Evolutionary conservation across 2,113 vertebrate genomes (phyloP), one percentile per base, ranked within the genome.

Genomic region (Bos indicus): DNA sequence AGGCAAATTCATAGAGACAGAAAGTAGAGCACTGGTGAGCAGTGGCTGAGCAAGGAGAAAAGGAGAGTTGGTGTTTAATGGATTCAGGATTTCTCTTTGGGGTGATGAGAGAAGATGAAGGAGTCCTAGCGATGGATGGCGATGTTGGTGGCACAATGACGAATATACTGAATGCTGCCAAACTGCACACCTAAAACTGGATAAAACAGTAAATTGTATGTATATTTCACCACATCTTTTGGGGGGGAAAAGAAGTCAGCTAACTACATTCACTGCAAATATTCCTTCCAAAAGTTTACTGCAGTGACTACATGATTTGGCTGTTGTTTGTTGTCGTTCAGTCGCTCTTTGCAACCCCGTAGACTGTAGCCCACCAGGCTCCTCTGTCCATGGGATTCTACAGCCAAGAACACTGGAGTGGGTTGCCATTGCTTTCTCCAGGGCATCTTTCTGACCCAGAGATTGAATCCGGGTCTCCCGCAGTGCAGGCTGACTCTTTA

Each of bases 301-400:
- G 59, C 30, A 0, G 33, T 0, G 10, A 10, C 7, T 11, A 0
- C 5, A 2, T 2, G 12, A 26, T 6, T 48, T 13, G 51, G 16
- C 21, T 16, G 10, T 5, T 71, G 19, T 36, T 36, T 71, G 19
- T 5, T 40, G n/a, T 12, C 0, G 0, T 23, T 40, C 6, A 71
- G 10, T 6, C 2, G 0, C 67, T 71, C n/a, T 71, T 71, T 71
- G 67, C n/a, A 40, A 23, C 67, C n/a, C 67, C 2, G 0, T 71
- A 6, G n/a, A 71, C 10, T 40, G 5, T 6, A 40, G n/a, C 67
- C 19, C 0, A 0, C n/a, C n/a, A 71, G 67, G 67, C 36, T 71
- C 67, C n/a, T 71, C 67, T 71, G n/a, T 71, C 19, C 67, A 23
- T 71, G n/a, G n/a, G n/a, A 40, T 40, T 71, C 67, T 40, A 3